phyloP scores from a whole-genome alignment of 1,140 invertebrate genomes.

The Streblospio benedicti region DNA sequence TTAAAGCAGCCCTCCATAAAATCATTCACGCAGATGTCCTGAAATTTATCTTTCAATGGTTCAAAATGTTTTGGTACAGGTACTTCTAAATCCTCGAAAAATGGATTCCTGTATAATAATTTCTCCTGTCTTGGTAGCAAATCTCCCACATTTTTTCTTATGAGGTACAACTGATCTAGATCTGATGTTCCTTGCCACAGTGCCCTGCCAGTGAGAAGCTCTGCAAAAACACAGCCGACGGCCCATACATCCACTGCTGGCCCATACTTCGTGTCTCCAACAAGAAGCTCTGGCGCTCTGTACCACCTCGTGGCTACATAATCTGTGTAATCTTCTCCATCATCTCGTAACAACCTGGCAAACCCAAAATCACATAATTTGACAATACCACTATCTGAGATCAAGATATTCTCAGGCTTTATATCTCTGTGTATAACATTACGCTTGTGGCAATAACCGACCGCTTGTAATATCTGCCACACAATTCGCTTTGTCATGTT shows the following conservation, averaged over 20 bases:
- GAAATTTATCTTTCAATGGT: conserved; percentile 74
- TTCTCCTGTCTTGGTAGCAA: conserved; percentile 85
- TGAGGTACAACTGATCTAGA: conserved; percentile 94
- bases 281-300: conserved; percentile 83
- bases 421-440: conserved; percentile 90
- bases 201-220: conserved; percentile 64
- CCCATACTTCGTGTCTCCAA: conserved; percentile 95
- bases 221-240: conserved; percentile 80
- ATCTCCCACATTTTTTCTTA: conserved; percentile 79
- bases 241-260: conserved; percentile 97
- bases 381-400: conserved; percentile 86
- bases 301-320: conserved; percentile 99
- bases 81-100: conserved; percentile 75
- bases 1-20: conserved; percentile 75
- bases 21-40: conserved; percentile 58
- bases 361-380: conserved; percentile 99
- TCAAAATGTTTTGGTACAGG: conserved; percentile 66
- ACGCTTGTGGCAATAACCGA: conserved; percentile 91
- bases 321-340: conserved; percentile 96
- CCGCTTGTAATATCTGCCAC: conserved; percentile 89
- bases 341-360: conserved; percentile 87
- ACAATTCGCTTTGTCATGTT: conserved; percentile 80
- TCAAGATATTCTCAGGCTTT: conserved; percentile 96
- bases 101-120: conserved; percentile 90
- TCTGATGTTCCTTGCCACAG: conserved; percentile 97